Evolutionary conservation across 2,888 invertebrate species (phyloP).

Genomic region (Euzophera pinguis): DNA sequence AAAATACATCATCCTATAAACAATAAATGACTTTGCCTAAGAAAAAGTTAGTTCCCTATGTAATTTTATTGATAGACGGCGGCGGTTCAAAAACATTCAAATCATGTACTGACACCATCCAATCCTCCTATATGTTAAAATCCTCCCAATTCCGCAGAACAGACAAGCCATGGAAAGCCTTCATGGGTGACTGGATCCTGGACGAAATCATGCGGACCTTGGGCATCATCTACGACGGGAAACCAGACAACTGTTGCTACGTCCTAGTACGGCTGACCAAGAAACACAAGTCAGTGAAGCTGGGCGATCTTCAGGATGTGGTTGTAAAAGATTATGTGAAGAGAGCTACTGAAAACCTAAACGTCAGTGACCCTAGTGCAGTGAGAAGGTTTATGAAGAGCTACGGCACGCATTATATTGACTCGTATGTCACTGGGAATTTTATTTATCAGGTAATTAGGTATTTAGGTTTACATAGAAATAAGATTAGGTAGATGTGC

Average conservation of each 20-base stretch:
- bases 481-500: too few species aligned
- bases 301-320: slow-evolving; percentile 80
- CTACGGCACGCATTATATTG: slow-evolving; percentile 92
- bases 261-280: slow-evolving; percentile 83
- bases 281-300: slow-evolving; percentile 83
- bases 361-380: slow-evolving; percentile 84
- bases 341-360: slow-evolving; percentile 81
- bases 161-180: slow-evolving; percentile 91
- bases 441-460: slow-evolving; percentile 92
- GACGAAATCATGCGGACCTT: slow-evolving; percentile 89
- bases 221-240: slow-evolving; percentile 83
- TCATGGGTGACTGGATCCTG: slow-evolving; percentile 90
- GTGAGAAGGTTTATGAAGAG: slow-evolving; percentile 89
- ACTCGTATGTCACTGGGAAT: slow-evolving; percentile 92
- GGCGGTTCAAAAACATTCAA: too few species aligned
- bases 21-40: too few species aligned
- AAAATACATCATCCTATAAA: too few species aligned
- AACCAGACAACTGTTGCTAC: slow-evolving; percentile 87
- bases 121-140: too few species aligned
- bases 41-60: too few species aligned
- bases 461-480: too few species aligned
- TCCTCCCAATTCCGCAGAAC: slow-evolving; percentile 49
- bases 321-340: slow-evolving; percentile 82
- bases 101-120: too few species aligned
- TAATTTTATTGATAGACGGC: too few species aligned